Conservation (phyloP, 2,113 vertebrate species). For the Sinosuthora webbiana region DNA sequence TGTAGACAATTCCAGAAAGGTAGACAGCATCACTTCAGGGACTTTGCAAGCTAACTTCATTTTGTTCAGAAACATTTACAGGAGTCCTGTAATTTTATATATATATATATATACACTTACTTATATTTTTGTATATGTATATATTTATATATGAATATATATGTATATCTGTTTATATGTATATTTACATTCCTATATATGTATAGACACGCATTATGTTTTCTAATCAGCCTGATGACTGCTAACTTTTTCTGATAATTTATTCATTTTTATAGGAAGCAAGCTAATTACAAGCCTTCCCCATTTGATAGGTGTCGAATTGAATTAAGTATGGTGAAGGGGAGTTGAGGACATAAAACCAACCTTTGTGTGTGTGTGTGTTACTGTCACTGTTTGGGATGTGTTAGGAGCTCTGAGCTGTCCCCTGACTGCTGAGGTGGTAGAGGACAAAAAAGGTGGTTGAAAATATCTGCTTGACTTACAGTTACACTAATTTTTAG, state of each 20-base stretch:
- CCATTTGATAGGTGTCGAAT: not conserved
- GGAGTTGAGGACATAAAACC: not conserved
- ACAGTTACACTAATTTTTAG: not conserved
- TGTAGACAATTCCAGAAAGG: constrained; percentile 27
- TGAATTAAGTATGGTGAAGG: not conserved
- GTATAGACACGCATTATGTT: not conserved
- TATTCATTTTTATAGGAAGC: not conserved
- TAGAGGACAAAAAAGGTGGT: not conserved
- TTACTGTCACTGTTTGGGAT: not conserved
- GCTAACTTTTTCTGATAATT: not conserved
- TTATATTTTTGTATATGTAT: not conserved
- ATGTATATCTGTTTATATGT: accelerated
- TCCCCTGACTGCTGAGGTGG: not conserved
- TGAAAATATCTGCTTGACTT: not conserved
- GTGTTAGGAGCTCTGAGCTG: not conserved
- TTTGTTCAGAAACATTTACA: not conserved
- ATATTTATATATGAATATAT: not conserved
- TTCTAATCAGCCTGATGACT: not conserved
- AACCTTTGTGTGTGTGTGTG: not conserved
- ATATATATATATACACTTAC: not conserved
- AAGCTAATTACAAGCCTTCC: not conserved
- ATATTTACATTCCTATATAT: not conserved
- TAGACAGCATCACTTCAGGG: constrained; percentile 10
- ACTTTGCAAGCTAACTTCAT: constrained; percentile 16
- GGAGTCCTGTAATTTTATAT: not conserved